Conservation (phyloP, 2,113 vertebrate species). For the Xiphophorus maculatus region DNA sequence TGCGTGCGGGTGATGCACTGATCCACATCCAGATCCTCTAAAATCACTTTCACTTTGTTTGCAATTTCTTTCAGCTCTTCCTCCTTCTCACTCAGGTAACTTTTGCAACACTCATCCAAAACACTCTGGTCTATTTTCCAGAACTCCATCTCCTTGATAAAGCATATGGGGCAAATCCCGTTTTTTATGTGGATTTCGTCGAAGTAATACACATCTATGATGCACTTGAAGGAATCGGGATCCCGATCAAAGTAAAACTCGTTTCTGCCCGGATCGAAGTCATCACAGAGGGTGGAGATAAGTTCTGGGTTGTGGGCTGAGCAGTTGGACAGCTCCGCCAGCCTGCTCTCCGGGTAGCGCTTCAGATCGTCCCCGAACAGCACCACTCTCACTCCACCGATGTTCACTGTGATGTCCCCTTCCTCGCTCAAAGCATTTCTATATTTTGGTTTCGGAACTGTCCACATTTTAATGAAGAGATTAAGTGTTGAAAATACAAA, state of each 20-base stretch:
- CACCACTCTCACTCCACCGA: constrained; percentile 91
- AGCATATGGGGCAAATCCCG: constrained; percentile 96
- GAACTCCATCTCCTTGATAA: constrained; percentile 97
- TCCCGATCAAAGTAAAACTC: constrained; percentile 99
- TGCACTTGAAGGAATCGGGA: constrained; percentile 95
- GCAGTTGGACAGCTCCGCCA: constrained; percentile 90
- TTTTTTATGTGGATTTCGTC: constrained; percentile 96
- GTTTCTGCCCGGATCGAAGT: constrained; percentile 90
- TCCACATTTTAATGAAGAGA: constrained; percentile 75
- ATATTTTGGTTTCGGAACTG: constrained; percentile 80
- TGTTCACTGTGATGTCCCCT: constrained; percentile 90
- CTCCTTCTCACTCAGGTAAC: constrained; percentile 91
- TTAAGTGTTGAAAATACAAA: not conserved
- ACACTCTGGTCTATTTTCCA: constrained; percentile 95
- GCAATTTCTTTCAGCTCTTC: constrained; percentile 95
- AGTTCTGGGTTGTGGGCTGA: constrained; percentile 84
- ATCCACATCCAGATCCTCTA: constrained; percentile 90
- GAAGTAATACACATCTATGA: constrained; percentile 93
- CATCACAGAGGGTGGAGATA: constrained; percentile 92
- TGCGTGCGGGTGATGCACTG: constrained; percentile 82
- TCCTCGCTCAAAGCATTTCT: constrained; percentile 73
- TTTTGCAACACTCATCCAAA: constrained; percentile 94
- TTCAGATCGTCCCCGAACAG: constrained; percentile 87
- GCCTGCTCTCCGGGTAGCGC: constrained; percentile 91
- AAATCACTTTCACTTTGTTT: constrained; percentile 88